Base-by-base conservation (phyloP, 2,113 vertebrate species). In the Psittacus erithacus region DNA sequence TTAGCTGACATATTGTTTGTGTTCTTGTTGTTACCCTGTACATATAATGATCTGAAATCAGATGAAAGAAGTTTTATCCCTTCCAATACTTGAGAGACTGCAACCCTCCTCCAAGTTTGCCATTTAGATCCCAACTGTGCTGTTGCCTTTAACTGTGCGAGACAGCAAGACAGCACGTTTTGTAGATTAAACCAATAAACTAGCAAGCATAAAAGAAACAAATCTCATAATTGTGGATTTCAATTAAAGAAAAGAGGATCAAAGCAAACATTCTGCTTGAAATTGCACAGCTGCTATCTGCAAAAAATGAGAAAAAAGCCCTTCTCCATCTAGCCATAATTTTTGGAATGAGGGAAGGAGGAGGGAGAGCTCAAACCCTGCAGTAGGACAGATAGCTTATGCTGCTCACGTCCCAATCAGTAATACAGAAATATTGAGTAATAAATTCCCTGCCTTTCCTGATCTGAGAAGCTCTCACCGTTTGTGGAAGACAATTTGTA, bases 141-240 rank as follows among this genome's bases (percentile, higher is more conserved):
- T 97, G 92, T 97, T 98, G 97, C 93, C 93, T 98, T 98, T 98
- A 98, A 98, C 98, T 96, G 96, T 97, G 96, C 86, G 97, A 98
- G 98, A 98, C 97, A 98, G 97, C 97, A 97, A 98, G 97, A 97
- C 97, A 97, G 97, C 98, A 98, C 98, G 98, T 98, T 98, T 98
- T 98, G 97, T 96, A 98, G 98, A 98, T 98, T 98, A 98, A 98
- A 98, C 98, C 98, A 98, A 98, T 98, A 98, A 98, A 98, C 97
- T 96, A 91, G 50, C 95, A 98, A 98, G 98, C 98, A 98, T 98
- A 98, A 98, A 98, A 98, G 97, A 98, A 98, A 98, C 98, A 98
- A 98, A 98, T 98, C 98, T 98, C 98, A 98, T 98, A 98, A 98
- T 98, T 98, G 98, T 97, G 94, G 97, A 98, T 98, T 98, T 98